These are phyloP conservation scores for Alcedo atthis DNA, from an alignment of 2,797 vertebrate species.

Conservation along the genomic window DNA sequence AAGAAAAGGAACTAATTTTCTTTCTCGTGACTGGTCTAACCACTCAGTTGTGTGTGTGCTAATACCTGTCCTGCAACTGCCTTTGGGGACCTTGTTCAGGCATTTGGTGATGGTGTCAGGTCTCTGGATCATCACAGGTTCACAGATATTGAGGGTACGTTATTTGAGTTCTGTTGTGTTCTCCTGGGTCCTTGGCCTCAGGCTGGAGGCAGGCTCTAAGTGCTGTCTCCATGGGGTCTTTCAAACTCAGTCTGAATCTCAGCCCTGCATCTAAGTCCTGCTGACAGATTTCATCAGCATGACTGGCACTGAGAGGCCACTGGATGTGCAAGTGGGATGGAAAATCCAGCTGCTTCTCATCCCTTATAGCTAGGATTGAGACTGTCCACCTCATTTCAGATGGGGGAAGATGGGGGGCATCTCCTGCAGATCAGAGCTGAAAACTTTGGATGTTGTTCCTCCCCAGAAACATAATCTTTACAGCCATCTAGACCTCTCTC, in stretches of 20 bases:
- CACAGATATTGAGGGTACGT: too few species aligned
- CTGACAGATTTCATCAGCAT: not conserved
- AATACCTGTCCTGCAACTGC: too few species aligned
- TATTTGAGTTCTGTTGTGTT: too few species aligned
- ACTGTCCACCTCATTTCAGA: not conserved
- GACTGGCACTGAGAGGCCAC: not conserved
- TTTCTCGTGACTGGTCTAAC: too few species aligned
- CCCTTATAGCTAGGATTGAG: not conserved
- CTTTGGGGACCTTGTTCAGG: too few species aligned
- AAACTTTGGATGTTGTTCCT: not conserved
- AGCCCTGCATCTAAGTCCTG: not conserved
- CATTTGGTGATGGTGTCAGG: too few species aligned
- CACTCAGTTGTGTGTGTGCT: too few species aligned
- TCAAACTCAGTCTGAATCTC: too few species aligned
- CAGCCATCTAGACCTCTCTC: not conserved
- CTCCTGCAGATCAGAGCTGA: not conserved
- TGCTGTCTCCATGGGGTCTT: too few species aligned
- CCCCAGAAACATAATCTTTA: not conserved
- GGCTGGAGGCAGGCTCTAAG: too few species aligned
- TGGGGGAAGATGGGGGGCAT: not conserved
- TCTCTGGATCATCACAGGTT: too few species aligned
- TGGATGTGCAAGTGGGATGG: not conserved
- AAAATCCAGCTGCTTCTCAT: not conserved
- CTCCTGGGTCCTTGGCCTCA: too few species aligned
- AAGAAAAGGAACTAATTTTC: not conserved